Evolutionary conservation across 2,113 vertebrate species (phyloP), one percentile per base, ranked within the genome.

Genomic region (Cettia cetti): DNA sequence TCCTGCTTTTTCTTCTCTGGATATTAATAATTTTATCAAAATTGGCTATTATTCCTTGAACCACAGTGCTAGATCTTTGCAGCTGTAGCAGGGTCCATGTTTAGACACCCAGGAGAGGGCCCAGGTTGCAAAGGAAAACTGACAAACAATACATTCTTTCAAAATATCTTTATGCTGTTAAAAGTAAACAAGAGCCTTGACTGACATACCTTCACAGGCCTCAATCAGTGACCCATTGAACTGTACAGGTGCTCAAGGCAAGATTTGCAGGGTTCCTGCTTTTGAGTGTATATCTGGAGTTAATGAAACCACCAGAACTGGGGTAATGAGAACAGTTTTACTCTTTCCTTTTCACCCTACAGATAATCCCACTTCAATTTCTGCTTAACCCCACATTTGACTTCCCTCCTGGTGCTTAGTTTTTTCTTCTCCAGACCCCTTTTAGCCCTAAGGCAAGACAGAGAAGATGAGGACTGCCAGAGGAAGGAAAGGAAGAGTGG

Each of bases 1-100:
- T 79, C 40, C 53, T 64, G 4, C 6, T 50, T 40, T 23, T 82
- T 70, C n/a, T 64, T 64, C 68, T 49, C 39, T 85, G 44, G 10
- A 31, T 59, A 16, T 35, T 52, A 15, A n/a, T n/a, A 68, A 30
- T 44, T 66, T 59, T 18, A 65, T 20, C 9, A 61, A 50, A 68
- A 79, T 2, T 13, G 10, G 15, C 64, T 86, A 11, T 15, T 64
- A 2, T 17, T 71, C 39, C 28, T 71, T 49, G 28, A 56, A 33
- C 22, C 21, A 66, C 40, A 21, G 37, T 6, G 13, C 15, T 44
- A 7, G 14, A 35, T 8, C 30, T 23, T 6, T 35, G 35, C 27
- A 56, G 12, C 2, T 47, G 1, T 44, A 80, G 28, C 35, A 85
- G 30, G 28, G 24, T 68, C 30, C 1, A 0, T 7, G 26, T 40